Evolutionary conservation across 2,113 vertebrate genomes (phyloP).

Genomic region (Orycteropus afer): DNA sequence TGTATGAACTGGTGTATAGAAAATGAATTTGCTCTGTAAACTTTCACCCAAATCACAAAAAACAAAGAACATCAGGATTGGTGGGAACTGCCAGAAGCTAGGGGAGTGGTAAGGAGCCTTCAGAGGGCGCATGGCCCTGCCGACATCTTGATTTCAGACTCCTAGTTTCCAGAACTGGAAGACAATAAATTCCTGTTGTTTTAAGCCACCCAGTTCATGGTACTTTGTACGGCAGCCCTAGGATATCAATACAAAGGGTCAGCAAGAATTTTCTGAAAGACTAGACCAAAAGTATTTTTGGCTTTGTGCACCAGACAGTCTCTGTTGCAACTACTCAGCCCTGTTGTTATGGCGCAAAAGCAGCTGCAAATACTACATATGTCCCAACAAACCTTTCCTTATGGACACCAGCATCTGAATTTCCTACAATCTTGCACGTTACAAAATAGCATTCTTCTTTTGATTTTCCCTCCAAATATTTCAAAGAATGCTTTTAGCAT

Average conservation of each 20-base stretch:
- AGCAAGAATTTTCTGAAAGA: neutral
- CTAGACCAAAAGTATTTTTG: fast-evolving
- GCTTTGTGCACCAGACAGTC: neutral
- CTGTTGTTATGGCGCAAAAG: fast-evolving
- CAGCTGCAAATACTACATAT: fast-evolving
- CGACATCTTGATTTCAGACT: neutral
- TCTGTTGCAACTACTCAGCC: no score
- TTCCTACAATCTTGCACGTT: neutral
- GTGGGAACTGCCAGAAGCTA: neutral
- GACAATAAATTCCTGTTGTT: neutral
- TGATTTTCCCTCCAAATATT: neutral
- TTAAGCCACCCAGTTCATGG: neutral
- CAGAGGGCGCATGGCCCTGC: neutral
- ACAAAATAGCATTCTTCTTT: fast-evolving
- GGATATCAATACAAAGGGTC: neutral
- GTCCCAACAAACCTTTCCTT: no score
- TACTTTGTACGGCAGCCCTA: neutral
- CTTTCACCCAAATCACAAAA: no score
- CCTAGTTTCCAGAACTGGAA: neutral
- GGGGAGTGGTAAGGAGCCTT: neutral
- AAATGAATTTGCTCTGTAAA: no score
- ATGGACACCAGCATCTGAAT: neutral
- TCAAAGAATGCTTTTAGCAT: neutral
- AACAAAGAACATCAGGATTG: neutral
- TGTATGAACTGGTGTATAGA: no score